Evolutionary conservation across 92 coral and sea anemone species (phyloP), one percentile per base, ranked within the genome.

Genomic region (Actinernus sp.): DNA sequence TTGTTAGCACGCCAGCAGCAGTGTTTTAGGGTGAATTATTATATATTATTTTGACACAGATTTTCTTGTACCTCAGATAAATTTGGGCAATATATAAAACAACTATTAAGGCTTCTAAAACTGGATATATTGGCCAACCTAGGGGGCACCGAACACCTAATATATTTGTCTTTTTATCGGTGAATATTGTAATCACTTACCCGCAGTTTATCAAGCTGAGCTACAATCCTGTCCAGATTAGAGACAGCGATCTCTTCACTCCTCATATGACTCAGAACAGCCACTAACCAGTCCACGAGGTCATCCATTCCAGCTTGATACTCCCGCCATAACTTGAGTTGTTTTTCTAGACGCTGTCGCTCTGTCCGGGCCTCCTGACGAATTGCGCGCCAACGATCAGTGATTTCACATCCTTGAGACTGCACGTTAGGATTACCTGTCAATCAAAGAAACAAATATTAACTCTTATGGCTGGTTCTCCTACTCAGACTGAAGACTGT

Each of bases 241-340:
- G 77, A 74, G 4, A 77, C 92, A 18, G 55, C 29, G n/a, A 80
- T 49, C 31, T 68, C 81, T 21, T 85, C 92, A 49, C 59, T 78
- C 46, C 72, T 73, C 76, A 94, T 68, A 25, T 73, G 80, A 3
- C 74, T 65, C 20, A 94, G 86, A 4, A 85, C 63, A 12, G 87
- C 55, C 55, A 85, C 72, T 22, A 91, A 73, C 88, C 90, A 88
- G 44, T 88, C 93, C 14, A 94, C 83, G 59, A 92, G 65, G 47
- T 94, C 98, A 71, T 90, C 93, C 88, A 87, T 63, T 3, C 86
- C 97, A 27, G 88, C 88, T 51, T 94, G 97, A 60, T 87, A 86
- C 50, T 88, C 93, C 43, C 91, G 86, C 98, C 98, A 90, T 17
- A 83, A 51, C 56, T 66, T 79, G 23, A 87, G 79, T 5, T 86